Base-by-base conservation (phyloP, 1,140 invertebrate genomes). In the Phymastichus coffea region DNA sequence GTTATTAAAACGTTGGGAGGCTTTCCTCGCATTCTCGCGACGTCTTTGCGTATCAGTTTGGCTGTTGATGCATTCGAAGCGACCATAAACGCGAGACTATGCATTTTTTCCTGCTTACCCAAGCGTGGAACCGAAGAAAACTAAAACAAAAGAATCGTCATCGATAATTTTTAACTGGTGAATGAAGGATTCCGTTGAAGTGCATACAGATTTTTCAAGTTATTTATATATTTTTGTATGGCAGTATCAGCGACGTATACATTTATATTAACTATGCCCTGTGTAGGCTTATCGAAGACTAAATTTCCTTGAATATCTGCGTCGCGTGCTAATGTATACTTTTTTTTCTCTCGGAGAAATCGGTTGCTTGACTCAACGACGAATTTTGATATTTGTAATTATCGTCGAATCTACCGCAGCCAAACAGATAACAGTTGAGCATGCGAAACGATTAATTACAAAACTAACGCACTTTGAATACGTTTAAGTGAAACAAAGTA, bases 211-310 rank as follows among this genome's bases (percentile, higher is more conserved):
- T 52, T 59, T 49, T 53, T 60, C 41, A 60, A 47, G 35, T 60
- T 60, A 44, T 60, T 60, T 60, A 60, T 60, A 60, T 60, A 60
- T 60, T 60, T 60, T 60, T 60, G 54, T 60, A 60, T 48, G 23
- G 19, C 49, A 60, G 51, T 54, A 44, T 44, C 57, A 38, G 47
- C 46, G n/a, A 53, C 30, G 43, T 59, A 35, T 54, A 48, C 47
- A 54, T 54, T 41, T 54, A 48, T 53, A 60, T 60, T 53, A n/a
- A 47, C 33, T 60, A 54, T 60, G 25, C 17, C 25, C 41, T 41
- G 47, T 60, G 33, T 54, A 60, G 40, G 22, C 51, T 22, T 60
- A 54, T 60, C 43, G 47, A 54, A 26, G 38, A 54, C 48, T 54
- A 51, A 43, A 56, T 61, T 55, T 61, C 49, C 33, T 61, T 61